Conservation (phyloP, 2,888 invertebrate species). For the Drosophila setosimentum region DNA sequence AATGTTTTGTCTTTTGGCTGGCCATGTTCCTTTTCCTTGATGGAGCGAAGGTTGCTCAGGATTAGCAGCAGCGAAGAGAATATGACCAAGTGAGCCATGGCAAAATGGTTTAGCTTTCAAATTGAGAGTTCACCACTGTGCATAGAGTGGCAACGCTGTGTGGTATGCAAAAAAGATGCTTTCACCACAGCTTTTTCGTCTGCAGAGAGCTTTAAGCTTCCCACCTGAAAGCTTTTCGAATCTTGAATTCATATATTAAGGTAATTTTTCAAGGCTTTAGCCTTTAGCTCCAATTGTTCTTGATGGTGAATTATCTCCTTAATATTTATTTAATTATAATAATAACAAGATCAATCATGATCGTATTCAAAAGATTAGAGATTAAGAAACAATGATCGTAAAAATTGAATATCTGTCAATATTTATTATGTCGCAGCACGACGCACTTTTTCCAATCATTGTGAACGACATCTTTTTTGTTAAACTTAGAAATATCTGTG, state of each 20-base stretch:
- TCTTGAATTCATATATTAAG: neutral
- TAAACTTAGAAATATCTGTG: conserved; percentile 40
- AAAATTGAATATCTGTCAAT: neutral
- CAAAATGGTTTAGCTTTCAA: neutral
- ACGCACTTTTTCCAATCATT: neutral
- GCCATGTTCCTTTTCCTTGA: neutral
- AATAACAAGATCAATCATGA: neutral
- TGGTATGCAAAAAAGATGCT: neutral
- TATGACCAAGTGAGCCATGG: neutral
- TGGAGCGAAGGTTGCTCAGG: too few species aligned
- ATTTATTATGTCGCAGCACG: neutral
- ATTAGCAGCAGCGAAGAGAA: neutral
- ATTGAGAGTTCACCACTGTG: neutral
- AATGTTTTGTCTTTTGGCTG: conserved; percentile 8
- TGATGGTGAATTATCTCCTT: neutral
- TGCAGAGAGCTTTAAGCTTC: conserved; percentile 1
- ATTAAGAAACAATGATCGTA: neutral
- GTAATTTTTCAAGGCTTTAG: neutral
- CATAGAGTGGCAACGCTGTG: conserved; percentile 3
- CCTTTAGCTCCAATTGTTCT: neutral
- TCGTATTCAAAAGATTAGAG: neutral
- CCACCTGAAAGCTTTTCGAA: neutral
- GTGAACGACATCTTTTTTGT: neutral
- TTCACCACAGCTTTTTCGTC: neutral
- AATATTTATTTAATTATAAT: neutral